phyloP scores from a whole-genome alignment of 2,113 vertebrate species.

The Henicopernis longicauda region DNA sequence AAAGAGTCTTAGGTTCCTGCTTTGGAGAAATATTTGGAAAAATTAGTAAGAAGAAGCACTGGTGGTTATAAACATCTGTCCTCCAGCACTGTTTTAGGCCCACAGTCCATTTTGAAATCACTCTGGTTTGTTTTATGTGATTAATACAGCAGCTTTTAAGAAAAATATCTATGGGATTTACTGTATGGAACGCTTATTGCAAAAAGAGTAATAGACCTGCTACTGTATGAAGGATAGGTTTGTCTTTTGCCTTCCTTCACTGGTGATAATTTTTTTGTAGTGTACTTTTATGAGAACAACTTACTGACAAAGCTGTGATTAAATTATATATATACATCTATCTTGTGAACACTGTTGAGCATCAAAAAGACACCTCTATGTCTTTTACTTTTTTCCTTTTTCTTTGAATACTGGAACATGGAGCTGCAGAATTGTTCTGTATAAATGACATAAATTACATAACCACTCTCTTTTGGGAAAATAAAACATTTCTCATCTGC shows the following conservation, averaged over 20 bases:
- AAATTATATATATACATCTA: not conserved
- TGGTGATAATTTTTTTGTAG: not conserved
- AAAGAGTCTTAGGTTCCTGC: not conserved
- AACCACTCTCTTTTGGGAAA: not conserved
- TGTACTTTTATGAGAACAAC: not conserved
- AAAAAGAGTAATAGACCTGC: not conserved
- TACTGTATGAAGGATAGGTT: slow-evolving; percentile 4
- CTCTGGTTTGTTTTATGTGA: not conserved
- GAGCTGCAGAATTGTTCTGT: not conserved
- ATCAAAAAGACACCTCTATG: not conserved
- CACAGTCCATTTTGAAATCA: not conserved
- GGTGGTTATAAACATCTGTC: slow-evolving; percentile 25
- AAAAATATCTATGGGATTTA: slow-evolving; percentile 1
- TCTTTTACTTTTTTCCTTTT: not conserved
- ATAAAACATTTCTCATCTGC: slow-evolving; percentile 45
- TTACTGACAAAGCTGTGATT: not conserved
- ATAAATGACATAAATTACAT: slow-evolving; percentile 58
- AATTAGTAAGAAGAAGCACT: not conserved
- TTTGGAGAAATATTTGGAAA: not conserved
- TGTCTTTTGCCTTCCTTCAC: not conserved
- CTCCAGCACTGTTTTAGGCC: not conserved
- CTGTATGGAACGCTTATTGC: not conserved
- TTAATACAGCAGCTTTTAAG: not conserved
- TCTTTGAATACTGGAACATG: not conserved
- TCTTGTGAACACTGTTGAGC: not conserved